Evolutionary conservation across 2,797 vertebrate genomes (phyloP).

Genomic region (Sylvia borin): DNA sequence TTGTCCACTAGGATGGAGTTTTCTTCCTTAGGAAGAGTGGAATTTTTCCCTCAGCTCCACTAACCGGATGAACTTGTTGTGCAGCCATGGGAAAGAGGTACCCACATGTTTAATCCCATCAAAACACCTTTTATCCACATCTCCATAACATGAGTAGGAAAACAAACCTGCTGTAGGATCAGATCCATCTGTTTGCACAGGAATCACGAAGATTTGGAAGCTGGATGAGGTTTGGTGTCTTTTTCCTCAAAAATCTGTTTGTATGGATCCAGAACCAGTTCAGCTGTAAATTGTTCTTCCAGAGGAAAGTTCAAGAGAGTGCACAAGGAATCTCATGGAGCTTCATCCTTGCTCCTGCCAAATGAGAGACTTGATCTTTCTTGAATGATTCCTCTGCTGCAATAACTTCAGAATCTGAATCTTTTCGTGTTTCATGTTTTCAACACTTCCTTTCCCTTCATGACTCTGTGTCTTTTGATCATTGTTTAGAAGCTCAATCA

Average conservation of each 20-base stretch:
- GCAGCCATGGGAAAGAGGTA: neutral
- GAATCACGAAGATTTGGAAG: neutral
- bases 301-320: neutral
- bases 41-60: neutral
- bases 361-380: neutral
- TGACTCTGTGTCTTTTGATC: neutral
- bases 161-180: neutral
- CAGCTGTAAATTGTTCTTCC: neutral
- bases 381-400: neutral
- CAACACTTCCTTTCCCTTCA: neutral
- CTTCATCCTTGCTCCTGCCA: neutral
- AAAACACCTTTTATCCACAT: neutral
- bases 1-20: neutral
- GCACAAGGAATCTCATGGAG: neutral
- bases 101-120: neutral
- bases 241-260: neutral
- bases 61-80: neutral
- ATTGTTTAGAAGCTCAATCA: rapidly evolving
- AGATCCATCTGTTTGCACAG: neutral
- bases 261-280: neutral
- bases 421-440: rapidly evolving
- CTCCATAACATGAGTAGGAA: neutral
- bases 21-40: neutral
- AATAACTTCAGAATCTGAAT: rapidly evolving
- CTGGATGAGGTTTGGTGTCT: neutral